Evolutionary conservation across 2,113 vertebrate species (phyloP), one percentile per base, ranked within the genome.

Genomic region (Misgurnus mizolepis): DNA sequence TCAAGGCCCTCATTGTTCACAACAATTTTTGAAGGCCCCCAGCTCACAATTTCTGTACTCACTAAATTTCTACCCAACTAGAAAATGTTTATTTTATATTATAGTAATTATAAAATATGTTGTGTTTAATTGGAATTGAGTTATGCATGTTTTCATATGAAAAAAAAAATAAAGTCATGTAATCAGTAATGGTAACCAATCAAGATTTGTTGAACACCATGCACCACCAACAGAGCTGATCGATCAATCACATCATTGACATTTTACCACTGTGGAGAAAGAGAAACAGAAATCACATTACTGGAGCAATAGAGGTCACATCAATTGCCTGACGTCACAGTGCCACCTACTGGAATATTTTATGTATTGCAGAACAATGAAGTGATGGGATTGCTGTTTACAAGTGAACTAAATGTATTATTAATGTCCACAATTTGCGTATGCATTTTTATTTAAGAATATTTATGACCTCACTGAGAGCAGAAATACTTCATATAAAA

Each of bases 331-430:
- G 69, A 67, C 79, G 6, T 49, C 50, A 61, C 27, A 67, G 64
- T 62, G 22, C 62, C 64, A 80, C 55, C 79, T 80, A 17, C 40
- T 67, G 79, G 79, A 61, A 10, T 7, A 12, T 12, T 4, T 17
- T 0, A 7, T 47, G 17, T 15, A 14, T 49, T 27, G 43, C 41
- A 74, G 22, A 5, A 17, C 1, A 40, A 8, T 58, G 15, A 3
- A 61, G 2, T 7, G n/a, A 18, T 5, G 15, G 2, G 41, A 73
- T 14, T 43, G 18, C 12, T 17, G 41, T 47, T 71, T 1, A 70
- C 7, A 10, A 40, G 15, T 70, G 12, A 39, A 39, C 27, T 40
- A n/a, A 8, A 39, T 70, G 4, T 39, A 5, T 70, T 14, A 34
- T 15, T 14, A 55, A 15, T 17, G 14, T 4, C 6, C 53, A n/a